These are phyloP conservation scores for Nematopogon swammerdamellus DNA, from an alignment of 2,888 invertebrate species.

Conservation along the genomic window DNA sequence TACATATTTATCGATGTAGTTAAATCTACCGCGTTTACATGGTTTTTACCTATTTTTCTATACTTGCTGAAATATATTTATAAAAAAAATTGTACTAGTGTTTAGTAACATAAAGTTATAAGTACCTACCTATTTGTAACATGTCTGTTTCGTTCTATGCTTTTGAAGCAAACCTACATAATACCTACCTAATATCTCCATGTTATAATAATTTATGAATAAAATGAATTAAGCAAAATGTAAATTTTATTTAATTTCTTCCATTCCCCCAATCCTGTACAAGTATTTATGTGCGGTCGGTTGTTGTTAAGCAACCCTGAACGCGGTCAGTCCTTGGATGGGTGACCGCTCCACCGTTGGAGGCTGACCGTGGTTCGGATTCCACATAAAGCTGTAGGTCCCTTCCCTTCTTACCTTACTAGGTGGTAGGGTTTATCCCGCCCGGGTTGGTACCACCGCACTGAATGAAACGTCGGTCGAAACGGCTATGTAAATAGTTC, in stretches of 20 bases:
- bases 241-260: neutral
- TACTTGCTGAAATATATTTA: slow-evolving; percentile 1
- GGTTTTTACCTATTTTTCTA: neutral
- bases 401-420: neutral
- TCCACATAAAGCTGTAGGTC: too few relatives aligned
- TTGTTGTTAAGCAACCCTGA: too few relatives aligned
- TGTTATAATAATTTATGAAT: slow-evolving; percentile 1
- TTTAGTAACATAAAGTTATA: neutral
- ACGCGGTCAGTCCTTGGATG: too few relatives aligned
- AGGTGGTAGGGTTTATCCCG: too few relatives aligned
- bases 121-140: neutral
- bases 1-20: neutral
- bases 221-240: neutral
- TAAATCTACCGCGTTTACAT: neutral
- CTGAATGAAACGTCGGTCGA: too few relatives aligned
- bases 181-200: neutral
- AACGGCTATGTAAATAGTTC: too few relatives aligned
- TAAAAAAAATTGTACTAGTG: neutral
- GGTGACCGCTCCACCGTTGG: neutral
- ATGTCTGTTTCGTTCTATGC: neutral
- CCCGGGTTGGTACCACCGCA: too few relatives aligned
- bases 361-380: too few relatives aligned
- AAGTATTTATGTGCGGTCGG: too few relatives aligned
- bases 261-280: neutral
- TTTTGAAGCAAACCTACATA: neutral